Conservation (phyloP, 53 echinoderm and acorn worm genomes). For the Temnopleurus reevesii region DNA sequence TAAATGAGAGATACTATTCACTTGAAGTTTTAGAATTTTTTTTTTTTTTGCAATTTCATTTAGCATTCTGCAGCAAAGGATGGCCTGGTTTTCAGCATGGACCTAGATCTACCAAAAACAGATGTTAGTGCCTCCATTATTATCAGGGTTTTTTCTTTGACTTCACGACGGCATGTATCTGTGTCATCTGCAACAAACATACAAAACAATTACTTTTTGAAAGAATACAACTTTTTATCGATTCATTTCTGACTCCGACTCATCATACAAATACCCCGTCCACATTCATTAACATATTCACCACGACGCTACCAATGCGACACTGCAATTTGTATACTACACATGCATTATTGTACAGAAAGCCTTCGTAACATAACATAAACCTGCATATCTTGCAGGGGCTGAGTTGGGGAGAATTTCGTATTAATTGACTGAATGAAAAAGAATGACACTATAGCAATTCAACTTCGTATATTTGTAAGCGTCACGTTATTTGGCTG, state of each 20-base stretch:
- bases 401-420: not conserved
- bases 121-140: not conserved
- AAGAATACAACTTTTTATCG: constrained; percentile 19
- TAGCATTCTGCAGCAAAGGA: no score
- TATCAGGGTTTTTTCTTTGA: not conserved
- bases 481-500: constrained; percentile 10
- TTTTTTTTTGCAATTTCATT: no score
- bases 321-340: not conserved
- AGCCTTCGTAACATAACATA: not conserved
- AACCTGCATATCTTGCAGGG: not conserved
- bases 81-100: no score
- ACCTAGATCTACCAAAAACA: not conserved
- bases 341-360: no score
- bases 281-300: not conserved
- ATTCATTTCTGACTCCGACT: not conserved
- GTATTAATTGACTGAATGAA: not conserved
- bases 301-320: not conserved
- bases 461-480: not conserved
- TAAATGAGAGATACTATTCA: no score
- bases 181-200: constrained; percentile 13
- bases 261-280: not conserved
- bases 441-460: not conserved
- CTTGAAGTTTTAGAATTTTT: no score
- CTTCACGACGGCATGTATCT: not conserved
- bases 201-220: not conserved